Conservation (phyloP, 2,113 vertebrate species). For the Periophthalmodon schlosseri region DNA sequence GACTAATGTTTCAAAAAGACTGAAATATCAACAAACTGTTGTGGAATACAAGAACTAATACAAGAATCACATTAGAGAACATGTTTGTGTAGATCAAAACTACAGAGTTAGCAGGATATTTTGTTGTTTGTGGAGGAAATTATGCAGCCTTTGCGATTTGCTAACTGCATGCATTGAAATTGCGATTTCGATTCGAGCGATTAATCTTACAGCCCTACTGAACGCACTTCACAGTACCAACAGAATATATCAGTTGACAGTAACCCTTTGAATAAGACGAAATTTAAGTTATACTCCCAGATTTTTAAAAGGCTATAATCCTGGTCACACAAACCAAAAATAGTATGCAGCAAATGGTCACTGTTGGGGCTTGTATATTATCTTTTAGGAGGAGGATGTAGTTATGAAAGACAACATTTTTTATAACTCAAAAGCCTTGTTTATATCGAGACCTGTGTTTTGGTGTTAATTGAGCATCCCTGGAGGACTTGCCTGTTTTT, state of each 20-base stretch:
- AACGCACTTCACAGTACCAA: background rate
- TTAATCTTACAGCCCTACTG: too few species aligned
- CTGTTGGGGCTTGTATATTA: conserved; percentile 25
- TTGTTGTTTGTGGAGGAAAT: too few species aligned
- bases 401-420: conserved; percentile 38
- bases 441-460: conserved; percentile 46
- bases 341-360: background rate
- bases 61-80: too few species aligned
- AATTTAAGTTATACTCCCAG: background rate
- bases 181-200: too few species aligned
- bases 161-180: too few species aligned
- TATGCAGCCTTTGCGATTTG: too few species aligned
- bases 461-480: conserved; percentile 67
- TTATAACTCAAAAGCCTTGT: conserved; percentile 27
- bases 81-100: too few species aligned
- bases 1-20: too few species aligned
- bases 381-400: conserved; percentile 25
- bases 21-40: too few species aligned
- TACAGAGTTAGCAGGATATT: too few species aligned
- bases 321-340: conserved; percentile 21
- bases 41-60: too few species aligned
- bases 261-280: background rate
- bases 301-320: conserved; percentile 10
- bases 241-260: background rate
- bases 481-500: conserved; percentile 56